A percentile compares a stretch with the other conserved stretches of the same genome.
Conservation (phyloP, 1,140 invertebrate species). For the Latrodectus geometricus region DNA sequence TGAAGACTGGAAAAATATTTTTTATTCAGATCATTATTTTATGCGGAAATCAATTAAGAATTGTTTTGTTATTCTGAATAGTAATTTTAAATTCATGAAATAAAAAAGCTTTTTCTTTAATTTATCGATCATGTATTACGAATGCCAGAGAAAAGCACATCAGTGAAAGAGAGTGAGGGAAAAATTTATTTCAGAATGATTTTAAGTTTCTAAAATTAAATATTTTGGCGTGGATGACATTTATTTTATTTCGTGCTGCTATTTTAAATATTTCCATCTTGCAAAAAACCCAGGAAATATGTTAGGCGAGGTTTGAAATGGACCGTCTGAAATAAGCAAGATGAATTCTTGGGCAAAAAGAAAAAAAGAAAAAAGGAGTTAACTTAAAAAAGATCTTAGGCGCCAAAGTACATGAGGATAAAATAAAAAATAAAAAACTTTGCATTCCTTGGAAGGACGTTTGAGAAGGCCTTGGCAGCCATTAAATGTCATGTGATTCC, state of each 20-base stretch:
- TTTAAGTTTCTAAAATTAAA: not conserved
- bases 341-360: not conserved
- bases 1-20: no score
- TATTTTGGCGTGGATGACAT: not conserved
- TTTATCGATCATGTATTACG: no score
- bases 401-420: conserved; percentile 42
- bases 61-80: no score
- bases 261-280: not conserved
- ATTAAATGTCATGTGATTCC: conserved; percentile 49
- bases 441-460: conserved; percentile 57
- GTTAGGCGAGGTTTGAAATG: not conserved
- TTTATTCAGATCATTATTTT: no score
- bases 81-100: no score
- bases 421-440: not conserved
- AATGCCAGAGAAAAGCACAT: not conserved
- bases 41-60: no score
- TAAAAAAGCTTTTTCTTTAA: no score
- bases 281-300: not conserved
- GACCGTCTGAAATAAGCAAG: not conserved
- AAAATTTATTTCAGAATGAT: not conserved
- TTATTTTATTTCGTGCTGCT: not conserved
- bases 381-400: conserved; percentile 48
- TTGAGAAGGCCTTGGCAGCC: conserved; percentile 61
- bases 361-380: conserved; percentile 28
- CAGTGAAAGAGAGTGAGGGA: not conserved